A percentile compares a stretch with the other conserved stretches of the same genome.
phyloP scores from a whole-genome alignment of 2,888 invertebrate genomes.

The Drosophila longiperda region DNA sequence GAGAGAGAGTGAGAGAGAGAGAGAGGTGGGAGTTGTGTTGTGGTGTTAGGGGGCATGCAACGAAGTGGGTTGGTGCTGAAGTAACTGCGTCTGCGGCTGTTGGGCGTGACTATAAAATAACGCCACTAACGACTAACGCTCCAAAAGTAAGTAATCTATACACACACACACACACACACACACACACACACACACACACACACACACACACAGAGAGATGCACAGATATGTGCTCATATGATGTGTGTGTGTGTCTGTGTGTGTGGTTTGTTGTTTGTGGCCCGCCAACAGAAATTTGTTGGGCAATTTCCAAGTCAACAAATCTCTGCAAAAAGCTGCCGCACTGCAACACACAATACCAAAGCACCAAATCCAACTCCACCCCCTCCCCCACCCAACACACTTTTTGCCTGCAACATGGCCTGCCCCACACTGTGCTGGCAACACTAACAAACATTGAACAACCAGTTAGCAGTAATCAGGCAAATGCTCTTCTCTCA shows the following conservation, averaged over 20 bases:
- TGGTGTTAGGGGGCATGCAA: not conserved
- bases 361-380: not conserved
- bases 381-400: not conserved
- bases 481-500: slow-evolving; percentile 17
- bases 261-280: slow-evolving; percentile 69
- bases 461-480: slow-evolving; percentile 19
- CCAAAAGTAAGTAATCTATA: slow-evolving; percentile 78
- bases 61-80: not conserved
- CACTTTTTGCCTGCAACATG: not conserved
- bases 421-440: not conserved
- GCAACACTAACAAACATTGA: slow-evolving; percentile 13
- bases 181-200: slow-evolving; percentile 39
- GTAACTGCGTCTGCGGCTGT: slow-evolving; percentile 45
- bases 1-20: not conserved
- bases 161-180: slow-evolving; percentile 38
- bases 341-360: slow-evolving; percentile 52
- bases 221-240: slow-evolving; percentile 73
- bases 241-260: slow-evolving; percentile 5
- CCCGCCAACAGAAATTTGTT: slow-evolving; percentile 78
- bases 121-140: slow-evolving; percentile 81
- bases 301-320: slow-evolving; percentile 82
- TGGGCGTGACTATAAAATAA: slow-evolving; percentile 79
- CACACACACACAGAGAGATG: slow-evolving; percentile 43
- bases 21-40: no score
- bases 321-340: slow-evolving; percentile 76